A percentile compares a stretch with the other conserved stretches of the same genome.
phyloP scores from a whole-genome alignment of 2,113 vertebrate genomes.

The Mobula hypostoma region DNA sequence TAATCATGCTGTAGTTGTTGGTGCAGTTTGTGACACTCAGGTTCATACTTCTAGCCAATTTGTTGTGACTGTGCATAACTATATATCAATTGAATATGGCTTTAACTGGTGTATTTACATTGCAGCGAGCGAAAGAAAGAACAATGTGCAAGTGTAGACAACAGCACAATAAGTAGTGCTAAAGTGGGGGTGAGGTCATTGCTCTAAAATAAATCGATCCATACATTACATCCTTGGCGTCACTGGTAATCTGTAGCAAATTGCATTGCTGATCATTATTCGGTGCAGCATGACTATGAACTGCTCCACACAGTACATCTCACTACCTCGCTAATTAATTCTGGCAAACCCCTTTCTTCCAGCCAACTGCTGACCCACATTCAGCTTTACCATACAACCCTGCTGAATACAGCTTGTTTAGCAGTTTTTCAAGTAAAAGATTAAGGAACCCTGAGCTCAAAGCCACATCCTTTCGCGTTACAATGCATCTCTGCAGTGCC shows the following conservation, averaged over 20 bases:
- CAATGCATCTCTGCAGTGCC: constrained; percentile 1
- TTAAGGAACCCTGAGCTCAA: neutral
- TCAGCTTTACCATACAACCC: neutral
- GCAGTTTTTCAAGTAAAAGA: constrained; percentile 4
- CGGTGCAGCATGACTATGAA: no score
- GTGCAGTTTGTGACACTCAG: no score
- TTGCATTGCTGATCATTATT: neutral
- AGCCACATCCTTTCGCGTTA: constrained; percentile 24
- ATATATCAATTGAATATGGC: no score
- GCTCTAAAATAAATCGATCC: no score
- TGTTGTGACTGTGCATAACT: no score
- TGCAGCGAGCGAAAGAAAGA: no score
- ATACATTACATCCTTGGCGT: neutral
- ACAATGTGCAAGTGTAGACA: no score
- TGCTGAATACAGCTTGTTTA: neutral
- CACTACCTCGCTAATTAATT: neutral
- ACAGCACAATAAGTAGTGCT: no score
- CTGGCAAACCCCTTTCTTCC: neutral
- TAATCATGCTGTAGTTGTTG: no score
- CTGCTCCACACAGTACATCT: neutral
- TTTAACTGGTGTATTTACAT: no score
- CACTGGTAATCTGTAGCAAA: neutral
- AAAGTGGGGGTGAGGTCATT: no score
- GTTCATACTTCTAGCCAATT: no score
- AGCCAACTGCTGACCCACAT: neutral